These are phyloP conservation scores for Apostichopus leukothele DNA, from an alignment of 53 echinoderm and acorn worm genomes.

Conservation along the genomic window DNA sequence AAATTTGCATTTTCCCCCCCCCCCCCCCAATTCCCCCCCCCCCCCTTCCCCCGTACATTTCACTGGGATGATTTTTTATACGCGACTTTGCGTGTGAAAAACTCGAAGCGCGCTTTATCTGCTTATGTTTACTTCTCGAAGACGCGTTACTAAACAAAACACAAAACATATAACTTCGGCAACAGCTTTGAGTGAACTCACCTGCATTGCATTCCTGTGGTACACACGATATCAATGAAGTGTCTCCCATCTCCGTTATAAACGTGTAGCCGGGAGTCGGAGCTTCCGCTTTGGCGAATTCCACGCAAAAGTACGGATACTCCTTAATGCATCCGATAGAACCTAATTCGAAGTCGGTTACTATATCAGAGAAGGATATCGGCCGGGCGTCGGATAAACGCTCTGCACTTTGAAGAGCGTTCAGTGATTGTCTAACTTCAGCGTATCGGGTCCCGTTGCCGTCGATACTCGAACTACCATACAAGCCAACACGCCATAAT, in stretches of 20 bases:
- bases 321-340: slow-evolving; percentile 17
- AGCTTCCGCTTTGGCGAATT: slow-evolving; percentile 23
- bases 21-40: too few relatives aligned
- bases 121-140: too few relatives aligned
- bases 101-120: too few relatives aligned
- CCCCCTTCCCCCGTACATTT: too few relatives aligned
- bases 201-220: slow-evolving; percentile 32
- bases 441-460: slow-evolving; percentile 23
- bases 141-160: too few relatives aligned
- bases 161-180: background rate
- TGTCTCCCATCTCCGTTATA: slow-evolving; percentile 5
- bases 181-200: background rate
- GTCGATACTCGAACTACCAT: slow-evolving; percentile 11
- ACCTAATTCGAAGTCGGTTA: slow-evolving; percentile 30
- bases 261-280: slow-evolving; percentile 27
- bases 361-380: background rate
- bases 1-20: too few relatives aligned
- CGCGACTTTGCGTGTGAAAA: too few relatives aligned
- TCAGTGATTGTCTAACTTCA: slow-evolving; percentile 22
- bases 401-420: background rate
- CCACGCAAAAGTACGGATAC: slow-evolving; percentile 21
- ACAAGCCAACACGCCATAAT: slow-evolving; percentile 21
- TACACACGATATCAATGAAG: slow-evolving; percentile 22
- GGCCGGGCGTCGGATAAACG: slow-evolving; percentile 8
- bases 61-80: too few relatives aligned